These are phyloP conservation scores for Poecilia picta DNA, from an alignment of 2,797 vertebrate species.

Conservation along the genomic window DNA sequence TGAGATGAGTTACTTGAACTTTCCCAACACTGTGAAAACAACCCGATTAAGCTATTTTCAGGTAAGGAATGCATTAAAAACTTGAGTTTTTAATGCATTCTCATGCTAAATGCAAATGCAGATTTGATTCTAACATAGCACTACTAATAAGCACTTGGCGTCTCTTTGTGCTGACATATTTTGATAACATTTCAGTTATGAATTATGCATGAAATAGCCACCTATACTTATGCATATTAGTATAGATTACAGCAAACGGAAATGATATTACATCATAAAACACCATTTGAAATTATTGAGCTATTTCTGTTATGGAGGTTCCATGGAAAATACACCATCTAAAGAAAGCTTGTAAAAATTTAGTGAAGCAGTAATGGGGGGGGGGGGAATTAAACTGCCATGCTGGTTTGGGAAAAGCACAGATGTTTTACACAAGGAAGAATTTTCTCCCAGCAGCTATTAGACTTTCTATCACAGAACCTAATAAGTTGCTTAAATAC, in stretches of 20 bases:
- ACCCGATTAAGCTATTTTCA: background rate
- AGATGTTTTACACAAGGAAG: background rate
- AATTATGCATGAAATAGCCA: background rate
- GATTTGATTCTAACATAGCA: background rate
- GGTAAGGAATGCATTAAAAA: background rate
- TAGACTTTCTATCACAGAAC: background rate
- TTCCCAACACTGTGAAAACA: background rate
- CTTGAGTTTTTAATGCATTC: background rate
- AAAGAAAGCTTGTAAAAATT: background rate
- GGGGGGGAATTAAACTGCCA: background rate
- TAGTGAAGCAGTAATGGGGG: background rate
- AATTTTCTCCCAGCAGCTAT: background rate
- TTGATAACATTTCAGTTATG: background rate
- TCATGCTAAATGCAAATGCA: background rate
- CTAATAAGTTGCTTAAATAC: background rate
- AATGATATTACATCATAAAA: background rate
- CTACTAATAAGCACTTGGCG: background rate
- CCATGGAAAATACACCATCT: background rate
- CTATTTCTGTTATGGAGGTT: background rate
- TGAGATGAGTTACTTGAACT: background rate
- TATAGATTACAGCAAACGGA: background rate
- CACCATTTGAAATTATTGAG: background rate
- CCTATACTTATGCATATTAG: background rate
- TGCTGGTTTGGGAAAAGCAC: background rate
- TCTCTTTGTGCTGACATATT: background rate